Base-by-base conservation (phyloP, 2,113 vertebrate genomes). In the Myiagra hebetior region DNA sequence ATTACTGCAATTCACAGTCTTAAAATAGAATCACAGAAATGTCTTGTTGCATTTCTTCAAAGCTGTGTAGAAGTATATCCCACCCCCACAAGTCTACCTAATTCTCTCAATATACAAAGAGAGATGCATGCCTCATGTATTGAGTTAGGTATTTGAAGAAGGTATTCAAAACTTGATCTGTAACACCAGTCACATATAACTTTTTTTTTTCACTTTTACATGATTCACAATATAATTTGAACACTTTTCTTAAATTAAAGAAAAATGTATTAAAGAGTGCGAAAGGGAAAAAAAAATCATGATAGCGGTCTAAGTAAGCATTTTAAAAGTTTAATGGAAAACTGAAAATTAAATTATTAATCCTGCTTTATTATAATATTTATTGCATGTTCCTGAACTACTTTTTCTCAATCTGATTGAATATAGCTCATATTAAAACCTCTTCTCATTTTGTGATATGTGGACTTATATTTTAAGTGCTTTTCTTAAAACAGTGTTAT, bases 231-330 rank as follows among this genome's bases (percentile, higher is more conserved):
- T 30, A 46, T 41, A 76, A 79, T 8, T n/a, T 68, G 10, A 15
- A 50, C 2, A 44, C 0, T 59, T 60, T n/a, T 64, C 37, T 31
- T 46, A 31, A 59, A 53, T 6, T 16, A 46, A 65, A 24, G 41
- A 60, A 20, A 33, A 1, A 10, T 14, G 0, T 56, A 44, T 72
- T 31, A 47, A 78, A 64, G 8, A 85, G 10, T 13, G 2, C 1
- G 3, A 82, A 93, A 60, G 19, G 19, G 10, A 6, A 35, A 79
- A 65, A 63, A n/a, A 1, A 74, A 42, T 20, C 3, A n/a, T 30
- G 2, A 39, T 44, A 64, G 52, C 64, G 1, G 3, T 81, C 10
- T 84, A 67, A 87, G 10, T 28, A 81, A 82, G 9, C 3, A 35
- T 30, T 53, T 63, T n/a, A 24, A 19, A 3, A 6, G 78, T 77